Percentiles rank a stretch among this genome's conserved stretches.
phyloP scores from a whole-genome alignment of 2,113 vertebrate species.

The Phasianus colchicus region DNA sequence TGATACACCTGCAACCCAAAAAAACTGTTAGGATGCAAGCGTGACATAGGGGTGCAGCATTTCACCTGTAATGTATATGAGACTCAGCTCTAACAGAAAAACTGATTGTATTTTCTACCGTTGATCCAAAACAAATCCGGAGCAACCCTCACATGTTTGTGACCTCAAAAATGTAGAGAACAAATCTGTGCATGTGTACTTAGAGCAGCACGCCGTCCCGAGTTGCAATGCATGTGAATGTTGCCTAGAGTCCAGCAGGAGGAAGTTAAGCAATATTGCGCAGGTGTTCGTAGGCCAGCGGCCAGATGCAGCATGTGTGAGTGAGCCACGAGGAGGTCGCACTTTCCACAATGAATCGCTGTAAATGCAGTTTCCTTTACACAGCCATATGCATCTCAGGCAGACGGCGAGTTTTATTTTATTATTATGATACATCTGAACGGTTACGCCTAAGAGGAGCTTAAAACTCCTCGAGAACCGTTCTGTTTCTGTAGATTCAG shows the following conservation, averaged over 20 bases:
- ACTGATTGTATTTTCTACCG: neutral
- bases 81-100: neutral
- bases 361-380: neutral
- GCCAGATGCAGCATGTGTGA: fast-evolving
- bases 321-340: neutral
- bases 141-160: neutral
- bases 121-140: neutral
- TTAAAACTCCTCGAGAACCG: neutral
- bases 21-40: neutral
- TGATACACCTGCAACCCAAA: neutral
- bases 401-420: neutral
- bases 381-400: fast-evolving
- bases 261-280: neutral
- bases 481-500: neutral
- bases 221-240: neutral
- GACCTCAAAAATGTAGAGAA: neutral
- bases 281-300: neutral
- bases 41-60: neutral
- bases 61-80: neutral
- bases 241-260: neutral
- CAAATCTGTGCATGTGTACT: too few species aligned
- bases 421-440: neutral
- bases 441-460: neutral
- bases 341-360: neutral
- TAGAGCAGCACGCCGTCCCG: neutral